Evolutionary conservation across 92 coral and sea anemone species (phyloP).

Genomic region (Heliopora coerulea): DNA sequence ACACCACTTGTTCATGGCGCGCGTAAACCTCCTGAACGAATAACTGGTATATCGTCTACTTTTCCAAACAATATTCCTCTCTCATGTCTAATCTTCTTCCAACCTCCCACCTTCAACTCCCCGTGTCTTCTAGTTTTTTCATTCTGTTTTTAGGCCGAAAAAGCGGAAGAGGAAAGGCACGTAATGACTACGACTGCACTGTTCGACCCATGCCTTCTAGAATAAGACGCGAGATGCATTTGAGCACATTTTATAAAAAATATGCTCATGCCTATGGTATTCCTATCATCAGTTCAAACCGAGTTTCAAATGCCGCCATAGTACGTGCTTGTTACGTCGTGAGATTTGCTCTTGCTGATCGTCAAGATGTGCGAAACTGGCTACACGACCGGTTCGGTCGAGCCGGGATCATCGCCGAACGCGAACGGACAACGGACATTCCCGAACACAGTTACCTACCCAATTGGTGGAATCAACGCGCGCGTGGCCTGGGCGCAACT

Average conservation of each 20-base stretch:
- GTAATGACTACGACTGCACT: constrained; percentile 24
- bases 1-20: too few relatives aligned
- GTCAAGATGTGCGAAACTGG: constrained; percentile 29
- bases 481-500: constrained; percentile 38
- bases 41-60: too few relatives aligned
- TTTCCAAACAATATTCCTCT: too few relatives aligned
- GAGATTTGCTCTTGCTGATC: constrained; percentile 32
- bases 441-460: constrained; percentile 44
- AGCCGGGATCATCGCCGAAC: constrained; percentile 35
- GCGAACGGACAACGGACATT: constrained; percentile 38
- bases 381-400: constrained; percentile 36
- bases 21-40: too few relatives aligned
- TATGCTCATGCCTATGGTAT: constrained; percentile 93
- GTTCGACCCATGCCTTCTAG: neutral
- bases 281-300: constrained; percentile 80
- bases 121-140: too few relatives aligned
- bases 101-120: too few relatives aligned
- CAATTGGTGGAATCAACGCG: constrained; percentile 40
- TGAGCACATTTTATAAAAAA: constrained; percentile 72
- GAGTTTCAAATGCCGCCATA: constrained; percentile 37
- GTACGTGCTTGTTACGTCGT: constrained; percentile 37
- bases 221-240: constrained; percentile 58
- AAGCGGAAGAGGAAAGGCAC: constrained; percentile 14
- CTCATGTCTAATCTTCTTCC: too few relatives aligned
- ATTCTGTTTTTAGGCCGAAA: too few relatives aligned